Conservation (phyloP, 2,888 invertebrate species). For the Bombylius major region DNA sequence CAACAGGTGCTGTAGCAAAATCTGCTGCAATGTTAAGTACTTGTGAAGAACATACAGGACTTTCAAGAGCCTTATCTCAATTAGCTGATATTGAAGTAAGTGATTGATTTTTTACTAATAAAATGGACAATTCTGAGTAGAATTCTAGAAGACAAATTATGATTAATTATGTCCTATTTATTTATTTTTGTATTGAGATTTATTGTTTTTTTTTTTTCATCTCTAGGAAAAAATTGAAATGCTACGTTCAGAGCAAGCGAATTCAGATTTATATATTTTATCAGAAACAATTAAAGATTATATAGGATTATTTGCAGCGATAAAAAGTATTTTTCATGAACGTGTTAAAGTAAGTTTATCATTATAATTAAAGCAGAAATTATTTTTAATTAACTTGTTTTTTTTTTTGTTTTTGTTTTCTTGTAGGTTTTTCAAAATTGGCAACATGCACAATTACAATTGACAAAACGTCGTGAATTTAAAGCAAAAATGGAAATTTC, state of each 20-base stretch:
- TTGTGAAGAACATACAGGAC: constrained; percentile 83
- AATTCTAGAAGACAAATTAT: no score
- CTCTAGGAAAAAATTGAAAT: constrained; percentile 60
- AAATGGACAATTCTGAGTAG: neutral
- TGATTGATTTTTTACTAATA: neutral
- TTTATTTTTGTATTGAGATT: no score
- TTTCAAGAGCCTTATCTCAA: constrained; percentile 80
- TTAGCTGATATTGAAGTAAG: constrained; percentile 76
- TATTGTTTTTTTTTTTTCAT: neutral
- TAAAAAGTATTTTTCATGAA: constrained; percentile 68
- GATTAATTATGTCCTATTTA: no score
- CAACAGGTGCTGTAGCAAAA: constrained; percentile 75
- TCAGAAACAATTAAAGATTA: constrained; percentile 95
- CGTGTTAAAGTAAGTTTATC: constrained; percentile 47
- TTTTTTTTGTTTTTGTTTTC: constrained; percentile 8
- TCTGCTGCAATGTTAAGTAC: constrained; percentile 81
- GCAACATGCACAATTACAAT: constrained; percentile 91
- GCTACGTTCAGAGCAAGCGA: constrained; percentile 81
- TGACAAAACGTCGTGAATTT: constrained; percentile 87
- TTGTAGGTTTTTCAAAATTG: constrained; percentile 89
- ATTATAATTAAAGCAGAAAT: neutral
- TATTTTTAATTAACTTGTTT: neutral
- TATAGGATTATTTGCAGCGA: constrained; percentile 77
- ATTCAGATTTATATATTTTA: constrained; percentile 85
- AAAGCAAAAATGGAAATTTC: constrained; percentile 86